These are phyloP conservation scores for Spodoptera litura DNA, from an alignment of 1,140 invertebrate genomes.

Conservation along the genomic window DNA sequence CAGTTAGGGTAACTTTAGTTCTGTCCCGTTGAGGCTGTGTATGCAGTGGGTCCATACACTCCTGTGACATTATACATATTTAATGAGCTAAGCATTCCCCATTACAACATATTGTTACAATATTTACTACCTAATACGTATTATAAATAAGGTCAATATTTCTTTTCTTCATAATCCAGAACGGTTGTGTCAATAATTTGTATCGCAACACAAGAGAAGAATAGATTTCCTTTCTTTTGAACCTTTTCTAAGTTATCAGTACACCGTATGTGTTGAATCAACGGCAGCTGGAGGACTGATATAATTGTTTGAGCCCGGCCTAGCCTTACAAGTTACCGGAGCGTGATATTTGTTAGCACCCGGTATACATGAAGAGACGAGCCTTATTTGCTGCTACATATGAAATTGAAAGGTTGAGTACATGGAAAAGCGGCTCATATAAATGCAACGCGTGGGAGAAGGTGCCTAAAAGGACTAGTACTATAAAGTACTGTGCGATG, in stretches of 20 bases:
- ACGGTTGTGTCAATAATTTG: not conserved
- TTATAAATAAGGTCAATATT: not conserved
- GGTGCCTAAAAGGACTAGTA: not conserved
- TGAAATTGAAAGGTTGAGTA: not conserved
- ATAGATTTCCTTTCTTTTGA: not conserved
- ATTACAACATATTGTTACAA: no score
- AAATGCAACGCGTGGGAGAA: no score
- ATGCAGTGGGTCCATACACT: no score
- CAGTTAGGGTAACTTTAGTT: not conserved
- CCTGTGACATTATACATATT: no score
- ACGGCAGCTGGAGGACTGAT: conserved; percentile 1
- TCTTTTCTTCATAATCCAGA: no score
- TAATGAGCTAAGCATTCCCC: no score
- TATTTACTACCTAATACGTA: no score
- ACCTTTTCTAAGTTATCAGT: not conserved
- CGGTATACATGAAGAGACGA: not conserved
- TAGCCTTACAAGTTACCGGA: not conserved
- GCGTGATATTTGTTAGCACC: conserved; percentile 8
- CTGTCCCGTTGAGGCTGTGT: not conserved
- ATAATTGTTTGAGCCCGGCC: not conserved
- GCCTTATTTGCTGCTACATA: not conserved
- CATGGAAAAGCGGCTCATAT: not conserved
- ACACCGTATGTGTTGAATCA: not conserved
- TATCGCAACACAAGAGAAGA: not conserved
- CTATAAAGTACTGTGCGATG: not conserved